These are phyloP conservation scores for Nipponacmea schrenckii DNA, from an alignment of 2,888 invertebrate genomes.

Conservation along the genomic window DNA sequence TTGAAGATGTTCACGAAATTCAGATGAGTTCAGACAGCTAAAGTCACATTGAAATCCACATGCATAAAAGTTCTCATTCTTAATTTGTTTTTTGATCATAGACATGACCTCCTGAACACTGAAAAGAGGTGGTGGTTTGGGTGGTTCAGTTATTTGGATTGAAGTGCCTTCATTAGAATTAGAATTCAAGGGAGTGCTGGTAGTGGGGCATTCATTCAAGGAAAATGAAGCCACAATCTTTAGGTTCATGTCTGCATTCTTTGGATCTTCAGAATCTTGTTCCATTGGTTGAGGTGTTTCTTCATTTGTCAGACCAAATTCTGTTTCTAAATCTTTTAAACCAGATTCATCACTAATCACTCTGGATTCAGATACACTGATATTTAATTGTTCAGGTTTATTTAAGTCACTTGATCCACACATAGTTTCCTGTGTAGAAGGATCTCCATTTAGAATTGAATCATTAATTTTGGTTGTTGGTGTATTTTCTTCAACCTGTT, in stretches of 20 bases:
- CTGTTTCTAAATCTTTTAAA: constrained; percentile 4
- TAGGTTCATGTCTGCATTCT: constrained; percentile 17
- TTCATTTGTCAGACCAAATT: background rate
- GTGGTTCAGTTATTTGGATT: constrained; percentile 9
- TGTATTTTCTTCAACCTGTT: too few relatives aligned
- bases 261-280: background rate
- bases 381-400: too few relatives aligned
- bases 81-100: constrained; percentile 1
- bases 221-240: constrained; percentile 37
- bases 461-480: too few relatives aligned
- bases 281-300: constrained; percentile 2
- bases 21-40: constrained; percentile 39
- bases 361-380: too few relatives aligned
- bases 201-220: constrained; percentile 20
- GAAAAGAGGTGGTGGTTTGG: constrained; percentile 8
- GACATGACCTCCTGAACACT: background rate
- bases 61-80: constrained; percentile 44
- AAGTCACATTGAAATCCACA: constrained; percentile 57
- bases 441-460: too few relatives aligned
- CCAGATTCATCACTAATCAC: background rate
- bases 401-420: too few relatives aligned
- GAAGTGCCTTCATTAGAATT: background rate
- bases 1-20: constrained; percentile 47
- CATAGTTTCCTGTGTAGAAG: too few relatives aligned
- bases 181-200: background rate